Evolutionary conservation across 2,113 vertebrate species (phyloP).

Genomic region (Candoia aspera): DNA sequence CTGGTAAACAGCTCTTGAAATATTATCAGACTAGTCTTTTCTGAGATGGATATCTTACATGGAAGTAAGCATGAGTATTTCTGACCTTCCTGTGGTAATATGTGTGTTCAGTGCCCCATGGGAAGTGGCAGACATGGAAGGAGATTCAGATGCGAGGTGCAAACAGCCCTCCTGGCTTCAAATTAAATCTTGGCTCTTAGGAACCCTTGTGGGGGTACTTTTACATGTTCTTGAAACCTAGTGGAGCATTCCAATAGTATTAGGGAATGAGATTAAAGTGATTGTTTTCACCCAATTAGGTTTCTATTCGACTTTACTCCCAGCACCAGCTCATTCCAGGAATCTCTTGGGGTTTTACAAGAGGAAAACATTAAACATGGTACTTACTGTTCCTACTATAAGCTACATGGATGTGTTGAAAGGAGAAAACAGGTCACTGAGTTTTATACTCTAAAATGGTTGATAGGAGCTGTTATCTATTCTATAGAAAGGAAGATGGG

Average conservation of each 20-base stretch:
- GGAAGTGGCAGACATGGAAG: neutral
- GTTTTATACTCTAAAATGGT: neutral
- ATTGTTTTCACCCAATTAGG: conserved; percentile 7
- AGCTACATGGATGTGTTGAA: neutral
- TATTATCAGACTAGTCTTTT: neutral
- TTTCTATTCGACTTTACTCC: neutral
- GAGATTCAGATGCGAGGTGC: neutral
- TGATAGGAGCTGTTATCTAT: neutral
- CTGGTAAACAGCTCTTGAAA: neutral
- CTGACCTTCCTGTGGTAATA: neutral
- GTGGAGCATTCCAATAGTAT: neutral
- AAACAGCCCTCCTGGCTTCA: conserved; percentile 1
- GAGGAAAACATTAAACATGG: too few relatives aligned
- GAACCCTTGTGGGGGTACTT: neutral
- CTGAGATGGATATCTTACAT: neutral
- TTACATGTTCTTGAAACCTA: neutral
- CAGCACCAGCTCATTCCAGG: neutral
- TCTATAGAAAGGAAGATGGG: neutral
- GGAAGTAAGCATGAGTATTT: neutral
- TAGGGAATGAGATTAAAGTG: neutral
- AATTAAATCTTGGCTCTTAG: neutral
- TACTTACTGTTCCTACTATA: neutral
- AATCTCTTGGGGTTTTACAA: neutral
- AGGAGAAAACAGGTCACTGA: neutral
- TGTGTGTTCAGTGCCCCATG: neutral